These are phyloP conservation scores for Lycocorax pyrrhopterus DNA, from an alignment of 2,113 vertebrate genomes.

Conservation along the genomic window DNA sequence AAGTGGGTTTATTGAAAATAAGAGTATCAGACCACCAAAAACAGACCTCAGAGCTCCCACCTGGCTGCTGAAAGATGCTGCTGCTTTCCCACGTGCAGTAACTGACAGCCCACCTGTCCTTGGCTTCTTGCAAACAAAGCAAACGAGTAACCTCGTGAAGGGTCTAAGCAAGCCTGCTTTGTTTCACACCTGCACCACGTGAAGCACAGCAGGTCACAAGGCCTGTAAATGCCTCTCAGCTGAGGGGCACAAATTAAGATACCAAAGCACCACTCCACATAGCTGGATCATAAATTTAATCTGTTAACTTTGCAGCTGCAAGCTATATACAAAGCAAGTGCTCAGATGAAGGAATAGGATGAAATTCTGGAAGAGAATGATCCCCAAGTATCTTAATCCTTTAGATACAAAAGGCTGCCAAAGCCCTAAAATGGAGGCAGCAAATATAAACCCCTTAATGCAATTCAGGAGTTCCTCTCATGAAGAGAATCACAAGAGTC, in stretches of 20 bases:
- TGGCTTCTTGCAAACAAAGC: neutral
- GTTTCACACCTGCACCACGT: neutral
- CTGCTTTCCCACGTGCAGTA: neutral
- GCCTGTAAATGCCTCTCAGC: neutral
- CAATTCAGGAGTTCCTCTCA: neutral
- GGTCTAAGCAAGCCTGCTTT: neutral
- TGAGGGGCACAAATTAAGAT: neutral
- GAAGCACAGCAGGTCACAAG: neutral
- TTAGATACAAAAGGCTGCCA: neutral
- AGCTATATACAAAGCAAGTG: conserved; percentile 8
- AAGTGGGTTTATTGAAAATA: neutral
- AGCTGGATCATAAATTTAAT: neutral
- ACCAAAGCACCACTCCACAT: neutral
- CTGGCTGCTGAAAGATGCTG: neutral
- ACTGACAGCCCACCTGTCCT: neutral
- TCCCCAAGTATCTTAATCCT: neutral
- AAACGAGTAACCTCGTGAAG: neutral
- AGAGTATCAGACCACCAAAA: neutral
- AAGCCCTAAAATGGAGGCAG: neutral
- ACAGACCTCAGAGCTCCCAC: neutral
- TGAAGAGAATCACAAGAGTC: neutral
- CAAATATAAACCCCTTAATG: neutral
- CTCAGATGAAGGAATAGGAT: neutral
- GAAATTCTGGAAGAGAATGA: neutral
- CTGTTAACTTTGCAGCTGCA: neutral